Conservation (phyloP, 2,113 vertebrate genomes). For the Hydrochoerus hydrochaeris region DNA sequence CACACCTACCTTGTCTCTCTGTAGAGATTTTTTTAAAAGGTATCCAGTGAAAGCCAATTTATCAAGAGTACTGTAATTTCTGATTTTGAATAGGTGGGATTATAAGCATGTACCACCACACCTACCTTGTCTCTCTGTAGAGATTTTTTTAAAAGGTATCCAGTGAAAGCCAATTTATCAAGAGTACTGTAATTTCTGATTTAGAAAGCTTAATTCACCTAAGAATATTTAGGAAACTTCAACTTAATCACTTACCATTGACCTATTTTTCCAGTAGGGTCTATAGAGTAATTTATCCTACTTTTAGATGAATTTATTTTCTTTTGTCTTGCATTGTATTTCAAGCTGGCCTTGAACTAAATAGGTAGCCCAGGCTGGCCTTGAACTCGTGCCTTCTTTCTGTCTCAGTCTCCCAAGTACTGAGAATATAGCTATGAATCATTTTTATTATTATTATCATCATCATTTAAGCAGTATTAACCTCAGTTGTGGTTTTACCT, state of each 20-base stretch:
- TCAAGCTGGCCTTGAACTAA: not conserved
- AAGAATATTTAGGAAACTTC: conserved; percentile 40
- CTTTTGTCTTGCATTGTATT: not conserved
- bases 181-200: conserved; percentile 20
- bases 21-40: conserved; percentile 69
- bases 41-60: conserved; percentile 42
- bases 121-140: conserved; percentile 52
- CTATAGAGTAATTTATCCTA: not conserved
- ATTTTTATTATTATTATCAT: not conserved
- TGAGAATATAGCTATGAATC: not conserved
- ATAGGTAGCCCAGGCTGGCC: not conserved
- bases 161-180: conserved; percentile 31
- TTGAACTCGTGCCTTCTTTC: not conserved
- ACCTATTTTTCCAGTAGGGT: not conserved
- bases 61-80: conserved; percentile 1
- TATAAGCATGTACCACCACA: not conserved
- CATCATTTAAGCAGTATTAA: conserved; percentile 22
- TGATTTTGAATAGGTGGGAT: conserved; percentile 7
- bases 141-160: conserved; percentile 68
- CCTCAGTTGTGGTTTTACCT: conserved; percentile 2
- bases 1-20: conserved; percentile 34
- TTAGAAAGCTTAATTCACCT: conserved; percentile 33
- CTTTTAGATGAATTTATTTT: not conserved
- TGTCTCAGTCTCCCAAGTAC: not conserved
- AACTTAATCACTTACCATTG: conserved; percentile 16